Percentiles rank a stretch among this genome's conserved stretches.
phyloP scores from a whole-genome alignment of 2,888 invertebrate genomes.

The Disparrhopalites patrizii region DNA sequence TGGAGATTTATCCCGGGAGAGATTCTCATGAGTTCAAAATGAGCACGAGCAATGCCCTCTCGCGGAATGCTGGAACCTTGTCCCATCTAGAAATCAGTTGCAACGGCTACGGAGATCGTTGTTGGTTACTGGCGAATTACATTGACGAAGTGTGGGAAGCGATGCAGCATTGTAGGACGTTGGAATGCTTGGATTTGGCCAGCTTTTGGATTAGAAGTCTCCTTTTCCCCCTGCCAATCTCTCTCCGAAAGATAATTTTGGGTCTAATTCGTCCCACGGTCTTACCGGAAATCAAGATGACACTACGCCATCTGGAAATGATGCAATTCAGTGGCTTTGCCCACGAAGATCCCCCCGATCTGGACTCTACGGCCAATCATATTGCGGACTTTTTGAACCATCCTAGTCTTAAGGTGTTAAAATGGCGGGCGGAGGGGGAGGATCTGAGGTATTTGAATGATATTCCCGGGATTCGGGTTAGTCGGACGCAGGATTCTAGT shows the following conservation, averaged over 20 bases:
- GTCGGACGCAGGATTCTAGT: background rate
- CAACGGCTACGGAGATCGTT: conserved; percentile 7
- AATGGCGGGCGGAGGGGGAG: conserved; percentile 7
- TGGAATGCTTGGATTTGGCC: conserved; percentile 4
- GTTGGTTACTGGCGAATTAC: conserved; percentile 8
- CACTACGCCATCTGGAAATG: background rate
- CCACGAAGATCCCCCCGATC: background rate
- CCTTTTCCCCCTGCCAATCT: background rate
- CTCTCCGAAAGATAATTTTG: background rate
- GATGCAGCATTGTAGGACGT: background rate
- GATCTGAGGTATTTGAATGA: background rate
- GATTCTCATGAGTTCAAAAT: background rate
- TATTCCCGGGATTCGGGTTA: background rate
- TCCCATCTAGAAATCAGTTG: background rate
- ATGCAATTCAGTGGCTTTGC: conserved; percentile 13
- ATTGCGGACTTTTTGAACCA: background rate
- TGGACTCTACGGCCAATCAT: background rate
- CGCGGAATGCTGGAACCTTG: background rate
- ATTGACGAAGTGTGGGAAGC: conserved; percentile 4
- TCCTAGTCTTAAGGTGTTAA: background rate
- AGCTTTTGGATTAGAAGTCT: conserved; percentile 11
- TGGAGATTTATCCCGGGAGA: conserved; percentile 5
- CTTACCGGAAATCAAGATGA: background rate
- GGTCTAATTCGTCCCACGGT: background rate
- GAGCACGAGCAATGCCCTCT: background rate